Percentiles rank a stretch among this genome's conserved stretches.
phyloP scores from a whole-genome alignment of 1,140 invertebrate species.

The Araneus ventricosus region DNA sequence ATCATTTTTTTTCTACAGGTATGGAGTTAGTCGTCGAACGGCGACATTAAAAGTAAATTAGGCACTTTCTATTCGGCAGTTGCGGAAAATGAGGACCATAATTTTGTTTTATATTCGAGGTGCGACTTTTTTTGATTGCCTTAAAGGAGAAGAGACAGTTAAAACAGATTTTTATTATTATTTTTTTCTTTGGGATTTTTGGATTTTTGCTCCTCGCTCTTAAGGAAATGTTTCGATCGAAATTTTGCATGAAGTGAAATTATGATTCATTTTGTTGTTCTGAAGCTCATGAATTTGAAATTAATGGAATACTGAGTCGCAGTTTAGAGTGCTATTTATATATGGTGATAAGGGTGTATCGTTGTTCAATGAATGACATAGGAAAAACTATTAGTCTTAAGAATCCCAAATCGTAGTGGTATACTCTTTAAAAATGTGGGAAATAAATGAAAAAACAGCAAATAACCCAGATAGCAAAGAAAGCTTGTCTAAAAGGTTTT shows the following conservation, averaged over 20 bases:
- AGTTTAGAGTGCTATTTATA: too few relatives aligned
- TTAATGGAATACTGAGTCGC: too few relatives aligned
- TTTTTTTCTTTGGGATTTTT: neutral
- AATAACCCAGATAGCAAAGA: too few relatives aligned
- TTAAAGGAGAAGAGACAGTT: neutral
- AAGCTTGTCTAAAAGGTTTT: too few relatives aligned
- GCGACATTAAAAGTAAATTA: constrained; percentile 44
- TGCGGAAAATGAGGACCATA: constrained; percentile 32
- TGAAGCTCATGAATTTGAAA: neutral
- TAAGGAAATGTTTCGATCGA: neutral
- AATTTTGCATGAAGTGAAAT: neutral
- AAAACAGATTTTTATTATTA: neutral
- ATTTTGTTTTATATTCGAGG: constrained; percentile 36
- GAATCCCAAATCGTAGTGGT: too few relatives aligned
- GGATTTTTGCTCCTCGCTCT: neutral
- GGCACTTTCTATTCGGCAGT: constrained; percentile 12
- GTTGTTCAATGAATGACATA: too few relatives aligned
- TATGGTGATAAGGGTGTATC: too few relatives aligned
- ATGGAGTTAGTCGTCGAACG: neutral
- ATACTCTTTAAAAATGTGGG: too few relatives aligned
- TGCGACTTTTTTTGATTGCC: constrained; percentile 12
- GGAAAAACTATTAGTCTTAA: too few relatives aligned
- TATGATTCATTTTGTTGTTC: neutral
- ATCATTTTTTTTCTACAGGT: constrained; percentile 25
- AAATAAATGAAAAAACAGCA: too few relatives aligned